phyloP scores from a whole-genome alignment of 2,888 invertebrate genomes.

The Oscheius sp. region DNA sequence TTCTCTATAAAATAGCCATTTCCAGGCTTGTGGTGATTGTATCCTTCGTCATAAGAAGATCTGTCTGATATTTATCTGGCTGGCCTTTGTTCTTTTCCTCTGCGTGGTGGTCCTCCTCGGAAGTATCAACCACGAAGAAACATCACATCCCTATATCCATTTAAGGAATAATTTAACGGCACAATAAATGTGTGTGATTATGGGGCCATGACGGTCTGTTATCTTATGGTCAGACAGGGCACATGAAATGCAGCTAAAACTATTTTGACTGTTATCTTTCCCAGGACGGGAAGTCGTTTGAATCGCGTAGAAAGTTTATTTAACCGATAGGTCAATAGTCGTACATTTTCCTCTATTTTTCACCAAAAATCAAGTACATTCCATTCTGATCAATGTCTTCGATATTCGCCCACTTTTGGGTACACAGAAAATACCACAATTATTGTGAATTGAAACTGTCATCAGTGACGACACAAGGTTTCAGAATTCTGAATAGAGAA shows the following conservation, averaged over 20 bases:
- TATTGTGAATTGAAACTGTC: no score
- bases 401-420: no score
- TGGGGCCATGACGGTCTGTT: conserved; percentile 7
- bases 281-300: no score
- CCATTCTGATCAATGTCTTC: no score
- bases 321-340: no score
- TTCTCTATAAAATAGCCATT: background rate
- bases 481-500: no score
- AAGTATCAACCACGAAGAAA: conserved; percentile 49
- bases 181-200: conserved; percentile 2
- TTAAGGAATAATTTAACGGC: conserved; percentile 22
- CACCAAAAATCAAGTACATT: no score
- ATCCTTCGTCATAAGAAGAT: conserved; percentile 50
- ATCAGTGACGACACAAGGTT: no score
- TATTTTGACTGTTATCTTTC: background rate
- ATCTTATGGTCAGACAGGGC: conserved; percentile 4
- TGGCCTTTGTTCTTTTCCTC: conserved; percentile 55
- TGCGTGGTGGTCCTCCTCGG: conserved; percentile 57
- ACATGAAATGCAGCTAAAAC: background rate
- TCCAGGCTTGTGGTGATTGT: conserved; percentile 32
- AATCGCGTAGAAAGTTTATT: no score
- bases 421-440: no score
- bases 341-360: no score
- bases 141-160: conserved; percentile 50
- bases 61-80: conserved; percentile 54